These are phyloP conservation scores for Cephalopterus ornatus DNA, from an alignment of 2,113 vertebrate genomes.

Conservation along the genomic window DNA sequence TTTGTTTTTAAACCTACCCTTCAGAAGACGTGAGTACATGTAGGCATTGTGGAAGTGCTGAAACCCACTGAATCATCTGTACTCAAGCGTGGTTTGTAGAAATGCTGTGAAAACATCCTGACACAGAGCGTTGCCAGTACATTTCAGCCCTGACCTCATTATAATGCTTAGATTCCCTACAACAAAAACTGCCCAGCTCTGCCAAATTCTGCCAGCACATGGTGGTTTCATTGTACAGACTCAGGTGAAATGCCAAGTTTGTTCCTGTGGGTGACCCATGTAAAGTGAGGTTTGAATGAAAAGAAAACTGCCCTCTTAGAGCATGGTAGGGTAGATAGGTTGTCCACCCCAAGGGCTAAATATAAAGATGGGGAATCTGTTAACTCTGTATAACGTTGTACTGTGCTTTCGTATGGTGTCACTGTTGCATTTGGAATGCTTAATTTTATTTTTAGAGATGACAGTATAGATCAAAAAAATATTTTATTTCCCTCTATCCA, in stretches of 20 bases:
- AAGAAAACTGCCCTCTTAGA: not conserved
- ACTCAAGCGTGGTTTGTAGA: not conserved
- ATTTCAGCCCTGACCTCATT: not conserved
- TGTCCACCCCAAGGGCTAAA: not conserved
- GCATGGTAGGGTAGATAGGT: fast-evolving
- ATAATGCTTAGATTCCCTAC: not conserved
- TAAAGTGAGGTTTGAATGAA: not conserved
- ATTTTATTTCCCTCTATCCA: not conserved
- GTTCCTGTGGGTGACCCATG: not conserved
- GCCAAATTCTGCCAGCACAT: not conserved
- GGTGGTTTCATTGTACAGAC: not conserved
- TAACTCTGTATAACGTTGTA: not conserved
- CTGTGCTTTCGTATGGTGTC: not conserved
- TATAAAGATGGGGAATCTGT: not conserved
- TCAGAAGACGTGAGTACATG: not conserved
- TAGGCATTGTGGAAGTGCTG: not conserved
- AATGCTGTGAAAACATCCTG: not conserved
- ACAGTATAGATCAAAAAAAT: not conserved
- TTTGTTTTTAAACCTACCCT: not conserved
- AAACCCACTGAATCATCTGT: not conserved
- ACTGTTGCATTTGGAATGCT: not conserved
- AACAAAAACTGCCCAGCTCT: not conserved
- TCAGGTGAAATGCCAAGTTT: not conserved
- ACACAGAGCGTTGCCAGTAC: not conserved
- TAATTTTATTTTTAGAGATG: not conserved